Evolutionary conservation across 2,888 invertebrate species (phyloP), one percentile per base, ranked within the genome.

Genomic region (Drosophila lutescens): DNA sequence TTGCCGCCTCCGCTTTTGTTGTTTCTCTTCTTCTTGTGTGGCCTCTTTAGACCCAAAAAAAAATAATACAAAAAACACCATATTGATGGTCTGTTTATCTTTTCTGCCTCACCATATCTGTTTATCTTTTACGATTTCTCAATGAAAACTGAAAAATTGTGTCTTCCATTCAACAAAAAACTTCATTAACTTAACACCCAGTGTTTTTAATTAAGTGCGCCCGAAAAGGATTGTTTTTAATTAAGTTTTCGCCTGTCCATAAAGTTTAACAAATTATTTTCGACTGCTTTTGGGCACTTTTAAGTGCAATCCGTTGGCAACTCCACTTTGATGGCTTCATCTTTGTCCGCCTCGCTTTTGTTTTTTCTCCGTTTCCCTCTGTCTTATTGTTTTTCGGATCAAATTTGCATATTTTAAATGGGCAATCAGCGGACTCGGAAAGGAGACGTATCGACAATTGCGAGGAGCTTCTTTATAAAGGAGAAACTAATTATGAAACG

Each of bases 61-160:
- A 51, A 47, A 59, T 13, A 43, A 20, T 20, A 43, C 26, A 36
- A 38, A 46, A 61, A 51, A 57, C 23, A 44, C 57, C 51, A 63
- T 65, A 78, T 85, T 79, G 82, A 87, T 84, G 79, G 86, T 85
- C 83, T 85, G 86, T 79, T 85, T 85, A 85, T 87, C 84, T 85
- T 69, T 38, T 59, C 53, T 67, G 63, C 40, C 73, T 55, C 30
- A 59, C 70, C 63, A 67, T 67, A 65, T 63, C 63, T 59, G 58
- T 59, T 59, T 59, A 59, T 59, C 58, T 59, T 54, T 54, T 58
- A 53, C 49, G 68, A 72, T 72, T 73, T 72, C 70, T 85, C 66
- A 86, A 86, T 86, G 88, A 86, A 86, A 83, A 68, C 86, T 75
- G 77, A 85, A 85, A 82, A 78, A 85, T 20, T 49, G 49, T 76